These are phyloP conservation scores for Onchidella celtica DNA, from an alignment of 2,888 invertebrate species.

Conservation along the genomic window DNA sequence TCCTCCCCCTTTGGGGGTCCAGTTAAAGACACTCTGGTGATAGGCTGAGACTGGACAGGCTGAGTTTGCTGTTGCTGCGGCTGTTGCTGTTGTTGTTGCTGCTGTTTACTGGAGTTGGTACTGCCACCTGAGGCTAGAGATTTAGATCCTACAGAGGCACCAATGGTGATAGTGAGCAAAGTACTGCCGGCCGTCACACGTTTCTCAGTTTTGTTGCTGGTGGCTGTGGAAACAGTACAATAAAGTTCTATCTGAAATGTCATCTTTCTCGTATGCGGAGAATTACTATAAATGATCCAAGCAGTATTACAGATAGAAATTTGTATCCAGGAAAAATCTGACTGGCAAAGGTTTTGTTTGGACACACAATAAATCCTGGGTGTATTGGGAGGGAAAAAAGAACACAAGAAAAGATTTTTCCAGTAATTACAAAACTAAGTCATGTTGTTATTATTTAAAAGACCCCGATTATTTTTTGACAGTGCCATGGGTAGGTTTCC, in stretches of 20 bases:
- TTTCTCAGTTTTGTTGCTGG: constrained; percentile 16
- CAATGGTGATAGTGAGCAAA: constrained; percentile 44
- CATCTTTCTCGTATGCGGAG: too few relatives aligned
- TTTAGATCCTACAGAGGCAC: not conserved
- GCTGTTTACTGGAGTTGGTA: constrained; percentile 10
- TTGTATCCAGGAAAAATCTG: too few relatives aligned
- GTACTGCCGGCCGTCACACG: constrained; percentile 9
- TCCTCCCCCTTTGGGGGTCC: not conserved
- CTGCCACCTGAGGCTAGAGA: not conserved
- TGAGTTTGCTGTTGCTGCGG: constrained; percentile 19
- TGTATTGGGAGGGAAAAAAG: too few relatives aligned
- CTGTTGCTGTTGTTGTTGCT: constrained; percentile 1
- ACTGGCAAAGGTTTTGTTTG: too few relatives aligned
- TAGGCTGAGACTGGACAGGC: constrained; percentile 21
- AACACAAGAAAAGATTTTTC: too few relatives aligned
- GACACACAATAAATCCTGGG: too few relatives aligned
- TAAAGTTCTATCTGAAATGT: not conserved
- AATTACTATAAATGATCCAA: too few relatives aligned
- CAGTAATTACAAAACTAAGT: too few relatives aligned
- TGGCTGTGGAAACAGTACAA: not conserved
- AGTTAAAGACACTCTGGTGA: not conserved
- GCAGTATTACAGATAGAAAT: too few relatives aligned
- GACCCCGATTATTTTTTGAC: too few relatives aligned
- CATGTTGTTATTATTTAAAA: too few relatives aligned
- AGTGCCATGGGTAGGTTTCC: too few relatives aligned